Evolutionary conservation across 1,140 invertebrate species (phyloP).

Genomic region (Pararge aegeria): DNA sequence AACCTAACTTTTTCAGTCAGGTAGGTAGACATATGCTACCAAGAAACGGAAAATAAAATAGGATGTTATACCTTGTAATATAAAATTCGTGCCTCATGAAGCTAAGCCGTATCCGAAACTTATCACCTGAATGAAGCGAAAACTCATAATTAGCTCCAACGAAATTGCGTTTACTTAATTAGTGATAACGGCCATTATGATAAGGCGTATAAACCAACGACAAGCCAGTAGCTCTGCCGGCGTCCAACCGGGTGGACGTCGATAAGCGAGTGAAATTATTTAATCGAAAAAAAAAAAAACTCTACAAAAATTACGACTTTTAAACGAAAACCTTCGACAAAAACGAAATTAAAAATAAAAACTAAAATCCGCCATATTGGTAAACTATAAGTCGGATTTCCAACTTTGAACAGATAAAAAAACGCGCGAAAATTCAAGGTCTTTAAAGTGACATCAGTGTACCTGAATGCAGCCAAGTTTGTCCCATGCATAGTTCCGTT

Average conservation of each 20-base stretch:
- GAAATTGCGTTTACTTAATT: slow-evolving; percentile 41
- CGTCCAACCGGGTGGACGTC: slow-evolving; percentile 53
- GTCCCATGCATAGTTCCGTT: slow-evolving; percentile 55
- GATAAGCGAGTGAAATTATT: slow-evolving; percentile 25
- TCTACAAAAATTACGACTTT: slow-evolving; percentile 14
- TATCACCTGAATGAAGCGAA: slow-evolving; percentile 17
- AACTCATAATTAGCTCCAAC: slow-evolving; percentile 31
- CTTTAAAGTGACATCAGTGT: slow-evolving; percentile 16
- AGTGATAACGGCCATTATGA: slow-evolving; percentile 52
- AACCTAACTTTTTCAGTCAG: too few relatives aligned
- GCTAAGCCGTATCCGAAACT: slow-evolving; percentile 1
- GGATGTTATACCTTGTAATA: too few relatives aligned
- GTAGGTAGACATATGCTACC: too few relatives aligned
- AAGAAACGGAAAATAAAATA: too few relatives aligned
- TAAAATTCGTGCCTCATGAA: not conserved
- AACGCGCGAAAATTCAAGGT: slow-evolving; percentile 37
- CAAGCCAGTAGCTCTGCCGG: slow-evolving; percentile 50
- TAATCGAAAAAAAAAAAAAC: not conserved
- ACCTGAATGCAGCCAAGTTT: slow-evolving; percentile 35
- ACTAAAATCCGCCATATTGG: slow-evolving; percentile 26
- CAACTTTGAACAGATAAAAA: slow-evolving; percentile 13
- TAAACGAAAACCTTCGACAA: slow-evolving; percentile 57
- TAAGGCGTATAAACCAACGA: slow-evolving; percentile 45
- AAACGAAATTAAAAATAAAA: slow-evolving; percentile 52
- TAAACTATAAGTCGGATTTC: slow-evolving; percentile 37